Evolutionary conservation across 92 coral and sea anemone genomes (phyloP).

Genomic region (Bergia sp.): DNA sequence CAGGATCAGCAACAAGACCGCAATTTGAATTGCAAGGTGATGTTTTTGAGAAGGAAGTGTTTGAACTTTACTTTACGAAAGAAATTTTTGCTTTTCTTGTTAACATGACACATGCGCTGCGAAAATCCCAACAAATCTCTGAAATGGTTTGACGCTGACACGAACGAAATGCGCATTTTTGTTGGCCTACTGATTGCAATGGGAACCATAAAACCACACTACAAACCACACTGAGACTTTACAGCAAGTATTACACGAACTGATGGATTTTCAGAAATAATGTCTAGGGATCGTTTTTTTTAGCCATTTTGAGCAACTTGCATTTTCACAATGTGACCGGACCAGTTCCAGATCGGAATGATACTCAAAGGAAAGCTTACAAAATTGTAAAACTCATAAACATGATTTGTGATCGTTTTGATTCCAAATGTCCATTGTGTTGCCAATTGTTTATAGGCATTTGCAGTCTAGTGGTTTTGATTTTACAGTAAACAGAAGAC

Average conservation of each 20-base stretch:
- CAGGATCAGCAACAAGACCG: not conserved
- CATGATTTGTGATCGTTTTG: constrained; percentile 4
- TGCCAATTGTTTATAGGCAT: not conserved
- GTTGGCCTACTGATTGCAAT: constrained; percentile 26
- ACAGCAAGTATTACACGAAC: not conserved
- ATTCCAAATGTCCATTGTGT: constrained; percentile 5
- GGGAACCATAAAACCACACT: constrained; percentile 30
- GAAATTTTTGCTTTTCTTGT: constrained; percentile 3
- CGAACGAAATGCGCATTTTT: not conserved
- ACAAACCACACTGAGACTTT: constrained; percentile 2
- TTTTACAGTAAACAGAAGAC: too few relatives aligned
- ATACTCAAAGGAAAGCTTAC: not conserved
- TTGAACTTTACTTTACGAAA: constrained; percentile 2
- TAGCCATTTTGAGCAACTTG: constrained; percentile 13
- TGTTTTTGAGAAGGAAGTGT: too few relatives aligned
- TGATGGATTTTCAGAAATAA: constrained; percentile 3
- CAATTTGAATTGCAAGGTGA: not conserved
- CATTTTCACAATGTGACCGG: constrained; percentile 20
- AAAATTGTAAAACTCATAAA: constrained; percentile 25
- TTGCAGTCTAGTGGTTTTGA: too few relatives aligned
- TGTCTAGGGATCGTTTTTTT: not conserved
- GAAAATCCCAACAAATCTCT: not conserved
- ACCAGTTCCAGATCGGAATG: not conserved
- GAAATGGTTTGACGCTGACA: not conserved
- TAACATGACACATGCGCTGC: constrained; percentile 7